A percentile compares a stretch with the other conserved stretches of the same genome.
Conservation (phyloP, 2,888 invertebrate genomes). For the Andrena bicolor region DNA sequence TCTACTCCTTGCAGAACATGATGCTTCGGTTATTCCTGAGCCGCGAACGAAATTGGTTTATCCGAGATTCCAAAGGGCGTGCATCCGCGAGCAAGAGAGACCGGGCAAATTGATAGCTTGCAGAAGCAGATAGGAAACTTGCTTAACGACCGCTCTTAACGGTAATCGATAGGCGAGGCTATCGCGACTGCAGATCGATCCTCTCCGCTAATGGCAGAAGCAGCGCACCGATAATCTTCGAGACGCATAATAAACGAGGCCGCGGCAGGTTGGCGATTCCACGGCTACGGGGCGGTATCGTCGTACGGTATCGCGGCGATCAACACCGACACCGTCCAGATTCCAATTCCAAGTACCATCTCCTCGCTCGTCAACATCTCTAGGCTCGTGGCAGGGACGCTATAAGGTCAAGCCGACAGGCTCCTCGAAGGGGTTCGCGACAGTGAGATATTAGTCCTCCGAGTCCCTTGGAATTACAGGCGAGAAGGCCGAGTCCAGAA, state of each 20-base stretch:
- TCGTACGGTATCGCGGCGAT: slow-evolving; percentile 32
- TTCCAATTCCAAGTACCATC: not conserved
- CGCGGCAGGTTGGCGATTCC: slow-evolving; percentile 44
- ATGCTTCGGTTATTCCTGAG: not conserved
- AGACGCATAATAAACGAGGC: slow-evolving; percentile 48
- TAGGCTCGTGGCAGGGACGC: not conserved
- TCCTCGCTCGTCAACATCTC: not conserved
- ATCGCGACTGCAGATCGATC: slow-evolving; percentile 37
- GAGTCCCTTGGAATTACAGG: slow-evolving; percentile 57
- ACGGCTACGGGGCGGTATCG: slow-evolving; percentile 27
- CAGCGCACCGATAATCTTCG: slow-evolving; percentile 41
- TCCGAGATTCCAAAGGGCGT: not conserved
- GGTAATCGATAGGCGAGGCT: slow-evolving; percentile 49
- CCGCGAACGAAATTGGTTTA: not conserved
- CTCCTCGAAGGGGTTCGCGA: slow-evolving; percentile 8
- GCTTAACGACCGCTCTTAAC: slow-evolving; percentile 46
- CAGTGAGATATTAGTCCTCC: slow-evolving; percentile 50
- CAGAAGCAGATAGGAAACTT: slow-evolving; percentile 45
- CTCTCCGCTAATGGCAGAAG: slow-evolving; percentile 29
- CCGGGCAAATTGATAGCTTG: slow-evolving; percentile 15
- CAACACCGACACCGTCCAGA: not conserved
- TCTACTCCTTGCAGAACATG: not conserved
- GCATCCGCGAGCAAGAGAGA: not conserved
- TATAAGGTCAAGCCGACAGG: slow-evolving; percentile 7
- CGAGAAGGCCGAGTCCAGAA: slow-evolving; percentile 29